A percentile compares a stretch with the other conserved stretches of the same genome.
Evolutionary conservation across 2,113 vertebrate genomes (phyloP).

Genomic region (Aspiorhynchus laticeps): DNA sequence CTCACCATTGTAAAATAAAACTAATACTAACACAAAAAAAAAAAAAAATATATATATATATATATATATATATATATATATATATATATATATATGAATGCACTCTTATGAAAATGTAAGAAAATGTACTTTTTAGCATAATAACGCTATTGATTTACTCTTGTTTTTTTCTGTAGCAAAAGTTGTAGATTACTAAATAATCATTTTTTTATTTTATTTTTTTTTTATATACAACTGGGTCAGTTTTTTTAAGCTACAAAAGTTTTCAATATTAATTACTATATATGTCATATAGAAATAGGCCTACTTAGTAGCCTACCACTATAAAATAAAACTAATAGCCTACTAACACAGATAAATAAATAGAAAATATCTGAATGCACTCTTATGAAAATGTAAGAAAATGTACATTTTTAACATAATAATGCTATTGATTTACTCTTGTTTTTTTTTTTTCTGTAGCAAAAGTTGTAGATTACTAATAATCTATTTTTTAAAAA

Average conservation of each 20-base stretch:
- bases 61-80: no score
- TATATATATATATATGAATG: no score
- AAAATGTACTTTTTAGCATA: no score
- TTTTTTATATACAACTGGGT: background rate
- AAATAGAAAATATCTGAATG: background rate
- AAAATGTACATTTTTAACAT: background rate
- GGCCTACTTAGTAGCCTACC: no score
- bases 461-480: background rate
- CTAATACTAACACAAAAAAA: no score
- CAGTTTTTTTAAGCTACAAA: background rate
- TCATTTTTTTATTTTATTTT: background rate
- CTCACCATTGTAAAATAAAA: no score
- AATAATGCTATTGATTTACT: background rate
- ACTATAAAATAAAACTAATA: no score
- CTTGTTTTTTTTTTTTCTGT: background rate
- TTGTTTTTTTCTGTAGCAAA: background rate
- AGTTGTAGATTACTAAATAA: background rate
- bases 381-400: background rate
- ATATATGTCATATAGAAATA: no score
- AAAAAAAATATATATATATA: no score
- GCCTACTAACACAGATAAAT: no score
- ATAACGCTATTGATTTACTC: background rate
- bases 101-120: no score
- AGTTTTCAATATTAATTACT: background rate
- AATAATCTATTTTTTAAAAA: background rate